These are phyloP conservation scores for Leptura quadrifasciata DNA, from an alignment of 2,888 invertebrate genomes.

Conservation along the genomic window DNA sequence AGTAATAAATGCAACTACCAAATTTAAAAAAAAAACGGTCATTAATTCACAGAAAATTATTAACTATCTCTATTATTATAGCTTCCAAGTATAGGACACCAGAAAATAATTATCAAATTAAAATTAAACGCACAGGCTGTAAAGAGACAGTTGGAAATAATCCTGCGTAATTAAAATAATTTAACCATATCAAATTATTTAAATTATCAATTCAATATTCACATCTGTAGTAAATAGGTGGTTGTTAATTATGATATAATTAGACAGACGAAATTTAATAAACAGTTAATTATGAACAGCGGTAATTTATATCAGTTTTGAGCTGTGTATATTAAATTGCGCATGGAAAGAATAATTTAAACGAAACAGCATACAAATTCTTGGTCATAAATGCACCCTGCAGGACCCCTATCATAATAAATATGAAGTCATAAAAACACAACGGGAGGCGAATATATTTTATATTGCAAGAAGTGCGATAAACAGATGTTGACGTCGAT, in stretches of 20 bases:
- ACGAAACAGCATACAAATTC: slow-evolving; percentile 25
- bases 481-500: slow-evolving; percentile 49
- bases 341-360: slow-evolving; percentile 21
- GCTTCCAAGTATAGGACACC: too few relatives aligned
- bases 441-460: slow-evolving; percentile 51
- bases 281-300: slow-evolving; percentile 18
- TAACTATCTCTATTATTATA: too few relatives aligned
- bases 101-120: too few relatives aligned
- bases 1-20: too few relatives aligned
- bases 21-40: too few relatives aligned
- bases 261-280: slow-evolving; percentile 19
- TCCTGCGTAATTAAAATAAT: not conserved
- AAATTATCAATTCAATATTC: slow-evolving; percentile 7
- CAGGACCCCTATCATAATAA: slow-evolving; percentile 45
- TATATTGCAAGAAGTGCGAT: slow-evolving; percentile 41
- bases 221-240: slow-evolving; percentile 16
- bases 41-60: too few relatives aligned
- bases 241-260: slow-evolving; percentile 26
- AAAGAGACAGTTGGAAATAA: not conserved
- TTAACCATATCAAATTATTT: not conserved
- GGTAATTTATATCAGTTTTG: slow-evolving; percentile 15
- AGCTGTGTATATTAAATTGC: slow-evolving; percentile 8
- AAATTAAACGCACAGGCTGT: too few relatives aligned
- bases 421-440: slow-evolving; percentile 46
- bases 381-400: slow-evolving; percentile 30